Percentiles rank a stretch among this genome's conserved stretches.
phyloP scores from a whole-genome alignment of 2,113 vertebrate genomes.

The Perccottus glenii region DNA sequence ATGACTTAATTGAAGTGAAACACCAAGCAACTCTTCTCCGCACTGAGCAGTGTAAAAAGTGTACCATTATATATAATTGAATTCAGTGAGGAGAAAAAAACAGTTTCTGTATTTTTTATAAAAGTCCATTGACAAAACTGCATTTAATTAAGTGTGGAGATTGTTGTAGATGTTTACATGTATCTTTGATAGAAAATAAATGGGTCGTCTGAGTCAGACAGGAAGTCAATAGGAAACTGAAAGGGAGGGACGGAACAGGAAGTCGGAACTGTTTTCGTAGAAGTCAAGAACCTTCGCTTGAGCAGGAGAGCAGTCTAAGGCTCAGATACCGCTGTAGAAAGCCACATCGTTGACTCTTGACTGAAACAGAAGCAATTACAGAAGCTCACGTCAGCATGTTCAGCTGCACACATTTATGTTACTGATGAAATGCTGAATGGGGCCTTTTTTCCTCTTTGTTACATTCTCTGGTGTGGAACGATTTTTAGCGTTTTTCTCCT shows the following conservation, averaged over 20 bases:
- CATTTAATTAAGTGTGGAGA: not conserved
- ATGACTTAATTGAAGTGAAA: conserved; percentile 31
- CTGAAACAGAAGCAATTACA: conserved; percentile 61
- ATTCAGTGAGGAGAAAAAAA: conserved; percentile 1
- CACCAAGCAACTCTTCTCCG: not conserved
- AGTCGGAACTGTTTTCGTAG: conserved; percentile 40
- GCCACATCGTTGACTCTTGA: conserved; percentile 32
- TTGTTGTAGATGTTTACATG: not conserved
- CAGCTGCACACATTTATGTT: conserved; percentile 70
- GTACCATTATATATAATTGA: conserved; percentile 13
- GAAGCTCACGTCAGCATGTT: conserved; percentile 65
- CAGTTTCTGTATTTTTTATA: not conserved
- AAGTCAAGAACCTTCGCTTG: conserved; percentile 38
- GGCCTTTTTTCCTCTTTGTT: conserved; percentile 29
- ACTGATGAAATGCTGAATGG: conserved; percentile 72
- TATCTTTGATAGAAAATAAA: not conserved
- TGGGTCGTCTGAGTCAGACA: conserved; percentile 66
- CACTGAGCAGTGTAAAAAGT: conserved; percentile 1
- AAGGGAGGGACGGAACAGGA: conserved; percentile 63
- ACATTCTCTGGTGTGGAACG: conserved; percentile 62
- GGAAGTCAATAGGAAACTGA: conserved; percentile 70
- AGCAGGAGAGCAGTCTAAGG: conserved; percentile 14
- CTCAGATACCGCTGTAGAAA: conserved; percentile 32
- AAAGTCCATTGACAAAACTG: conserved; percentile 2
- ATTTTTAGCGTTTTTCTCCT: conserved; percentile 62